Evolutionary conservation across 53 echinoderm and acorn worm species (phyloP), one percentile per base, ranked within the genome.

Genomic region (Echinometra lucunter): DNA sequence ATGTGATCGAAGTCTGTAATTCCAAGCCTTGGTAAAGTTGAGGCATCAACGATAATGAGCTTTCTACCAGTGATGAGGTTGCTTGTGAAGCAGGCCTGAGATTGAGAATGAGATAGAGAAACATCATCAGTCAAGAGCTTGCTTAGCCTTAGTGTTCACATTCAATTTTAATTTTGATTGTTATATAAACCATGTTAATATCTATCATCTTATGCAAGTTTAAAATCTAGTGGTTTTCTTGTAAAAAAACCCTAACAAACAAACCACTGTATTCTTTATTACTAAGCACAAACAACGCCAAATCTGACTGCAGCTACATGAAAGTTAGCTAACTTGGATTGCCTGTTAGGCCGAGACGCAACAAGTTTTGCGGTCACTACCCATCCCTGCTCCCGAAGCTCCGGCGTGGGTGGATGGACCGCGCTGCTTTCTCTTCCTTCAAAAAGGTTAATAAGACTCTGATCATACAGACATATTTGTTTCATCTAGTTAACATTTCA

Each of bases 1-100:
- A 98, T 98, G 91, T 98, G 97, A 60, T 98, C 98, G 95, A 97
- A 98, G 91, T 99, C 99, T 95, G 97, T 98, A 53, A 99, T 95
- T 37, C 99, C 99, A 17, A 99, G 95, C 32, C 94, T 94, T 8
- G 99, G 99, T 44, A 99, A 92, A 92, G 97, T 96, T 72, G 99
- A 99, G 40, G 97, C 97, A 96, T 99, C 99, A 32, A 96, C 96
- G 40, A 98, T 60, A 55, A 99, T 97, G 6, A 99, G 94, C 91
- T 96, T 99, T 57, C 99, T 96, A 0, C 98, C 98, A 92, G 97
- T 94, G 8, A 98, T 97, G 55, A 95, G 74, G 82, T 98, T 99
- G 66, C 94, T 97, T 82, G 96, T 96, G 94, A 99, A 99, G 95
- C 99, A 99, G 72, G 96, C 99, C 99, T 98, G 92, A 17, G 74